A percentile compares a stretch with the other conserved stretches of the same genome.
Conservation (phyloP, 2,113 vertebrate species). For the Peromyscus californicus region DNA sequence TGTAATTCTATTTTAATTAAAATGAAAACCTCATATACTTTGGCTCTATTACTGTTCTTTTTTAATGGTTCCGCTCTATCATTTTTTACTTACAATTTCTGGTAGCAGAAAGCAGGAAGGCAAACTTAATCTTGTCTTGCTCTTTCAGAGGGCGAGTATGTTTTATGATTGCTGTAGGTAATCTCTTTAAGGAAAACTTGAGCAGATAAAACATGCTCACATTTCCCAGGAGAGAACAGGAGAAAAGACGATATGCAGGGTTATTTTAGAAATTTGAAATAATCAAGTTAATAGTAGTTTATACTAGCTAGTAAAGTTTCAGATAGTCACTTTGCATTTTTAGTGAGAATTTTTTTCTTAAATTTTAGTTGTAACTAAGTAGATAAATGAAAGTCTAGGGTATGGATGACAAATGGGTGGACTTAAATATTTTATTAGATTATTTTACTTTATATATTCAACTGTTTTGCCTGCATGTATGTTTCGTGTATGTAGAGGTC, state of each 20-base stretch:
- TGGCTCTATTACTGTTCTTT: neutral
- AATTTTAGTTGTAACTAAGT: constrained; percentile 50
- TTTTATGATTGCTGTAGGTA: neutral
- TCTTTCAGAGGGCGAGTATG: constrained; percentile 1
- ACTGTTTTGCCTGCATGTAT: neutral
- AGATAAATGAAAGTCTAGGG: constrained; percentile 23
- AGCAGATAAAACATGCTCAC: neutral
- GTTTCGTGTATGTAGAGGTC: neutral
- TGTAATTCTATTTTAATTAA: neutral
- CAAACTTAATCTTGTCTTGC: constrained; percentile 26
- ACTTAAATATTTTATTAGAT: neutral
- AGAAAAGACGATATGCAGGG: neutral
- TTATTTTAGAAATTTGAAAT: constrained; percentile 34
- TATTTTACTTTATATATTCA: neutral
- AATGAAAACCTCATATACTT: neutral
- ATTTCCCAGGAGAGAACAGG: neutral
- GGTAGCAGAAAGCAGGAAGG: constrained; percentile 26
- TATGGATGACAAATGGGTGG: neutral
- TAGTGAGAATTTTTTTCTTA: constrained; percentile 29
- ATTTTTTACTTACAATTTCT: constrained; percentile 14
- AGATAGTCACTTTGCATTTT: constrained; percentile 25
- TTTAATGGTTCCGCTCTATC: neutral
- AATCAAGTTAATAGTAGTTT: constrained; percentile 39
- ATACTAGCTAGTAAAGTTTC: constrained; percentile 29
- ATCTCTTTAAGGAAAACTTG: neutral